Conservation (phyloP, 2,797 vertebrate species). For the Rhynchotus rufescens region DNA sequence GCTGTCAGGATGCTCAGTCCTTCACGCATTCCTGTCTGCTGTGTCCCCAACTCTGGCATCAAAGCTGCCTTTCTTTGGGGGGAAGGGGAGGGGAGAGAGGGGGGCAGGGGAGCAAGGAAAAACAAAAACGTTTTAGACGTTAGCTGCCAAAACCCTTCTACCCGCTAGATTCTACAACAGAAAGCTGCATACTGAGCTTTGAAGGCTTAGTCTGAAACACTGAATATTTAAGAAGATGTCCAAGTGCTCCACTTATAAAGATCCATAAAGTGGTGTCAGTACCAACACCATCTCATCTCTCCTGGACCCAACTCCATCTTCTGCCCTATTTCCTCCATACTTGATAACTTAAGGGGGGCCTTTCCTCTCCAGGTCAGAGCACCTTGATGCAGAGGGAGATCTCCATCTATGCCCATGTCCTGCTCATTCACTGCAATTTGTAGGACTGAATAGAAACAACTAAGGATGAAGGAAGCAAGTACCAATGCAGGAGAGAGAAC, state of each 20-base stretch:
- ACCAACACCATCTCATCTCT: not conserved
- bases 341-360: not conserved
- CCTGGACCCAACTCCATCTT: not conserved
- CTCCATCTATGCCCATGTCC: not conserved
- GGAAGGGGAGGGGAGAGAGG: not conserved
- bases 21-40: not conserved
- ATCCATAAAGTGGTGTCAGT: not conserved
- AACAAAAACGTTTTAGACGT: not conserved
- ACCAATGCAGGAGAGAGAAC: not conserved
- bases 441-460: not conserved
- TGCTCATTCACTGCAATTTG: not conserved
- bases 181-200: not conserved
- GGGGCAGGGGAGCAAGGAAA: no score
- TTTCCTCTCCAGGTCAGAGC: not conserved
- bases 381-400: not conserved
- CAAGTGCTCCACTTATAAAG: not conserved
- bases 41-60: not conserved
- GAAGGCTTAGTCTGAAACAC: not conserved
- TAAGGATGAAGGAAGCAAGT: not conserved
- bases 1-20: not conserved
- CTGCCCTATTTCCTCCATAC: not conserved
- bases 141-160: not conserved
- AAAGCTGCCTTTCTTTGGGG: not conserved
- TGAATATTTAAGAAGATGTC: not conserved
- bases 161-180: not conserved